These are phyloP conservation scores for Nemapogon koenigi DNA, from an alignment of 2,888 invertebrate genomes.

Conservation along the genomic window DNA sequence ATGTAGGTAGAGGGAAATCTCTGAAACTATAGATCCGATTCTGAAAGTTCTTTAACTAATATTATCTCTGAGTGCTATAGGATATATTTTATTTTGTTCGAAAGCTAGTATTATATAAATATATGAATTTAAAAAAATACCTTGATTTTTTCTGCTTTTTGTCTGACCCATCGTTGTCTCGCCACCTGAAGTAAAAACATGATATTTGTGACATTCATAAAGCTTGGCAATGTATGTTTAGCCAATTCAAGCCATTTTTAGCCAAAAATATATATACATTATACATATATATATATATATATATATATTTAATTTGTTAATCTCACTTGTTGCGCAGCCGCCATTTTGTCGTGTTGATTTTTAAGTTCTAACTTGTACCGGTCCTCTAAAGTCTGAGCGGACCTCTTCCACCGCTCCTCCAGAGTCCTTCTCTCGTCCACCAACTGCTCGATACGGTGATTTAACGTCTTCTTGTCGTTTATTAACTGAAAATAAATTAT, in stretches of 20 bases:
- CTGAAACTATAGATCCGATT: no score
- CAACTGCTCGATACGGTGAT: constrained; percentile 75
- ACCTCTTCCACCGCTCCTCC: constrained; percentile 70
- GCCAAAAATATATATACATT: not conserved
- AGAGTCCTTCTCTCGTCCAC: constrained; percentile 69
- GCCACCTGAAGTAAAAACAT: constrained; percentile 36
- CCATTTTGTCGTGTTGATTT: constrained; percentile 76
- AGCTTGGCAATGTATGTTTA: not conserved
- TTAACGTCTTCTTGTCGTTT: constrained; percentile 78
- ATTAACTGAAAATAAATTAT: constrained; percentile 58
- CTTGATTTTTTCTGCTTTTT: constrained; percentile 86
- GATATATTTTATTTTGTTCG: no score
- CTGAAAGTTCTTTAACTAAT: no score
- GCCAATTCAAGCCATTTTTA: not conserved
- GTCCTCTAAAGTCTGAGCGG: constrained; percentile 74
- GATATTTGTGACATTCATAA: not conserved
- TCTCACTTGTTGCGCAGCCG: constrained; percentile 74
- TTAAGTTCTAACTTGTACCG: constrained; percentile 77
- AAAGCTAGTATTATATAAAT: no score
- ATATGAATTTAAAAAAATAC: constrained; percentile 50
- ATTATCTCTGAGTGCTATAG: no score
- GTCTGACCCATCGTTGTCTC: constrained; percentile 80
- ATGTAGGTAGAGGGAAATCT: no score
- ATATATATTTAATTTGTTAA: not conserved
- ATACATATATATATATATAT: not conserved